These are phyloP conservation scores for Excalfactoria chinensis DNA, from an alignment of 2,113 vertebrate genomes.

Conservation along the genomic window DNA sequence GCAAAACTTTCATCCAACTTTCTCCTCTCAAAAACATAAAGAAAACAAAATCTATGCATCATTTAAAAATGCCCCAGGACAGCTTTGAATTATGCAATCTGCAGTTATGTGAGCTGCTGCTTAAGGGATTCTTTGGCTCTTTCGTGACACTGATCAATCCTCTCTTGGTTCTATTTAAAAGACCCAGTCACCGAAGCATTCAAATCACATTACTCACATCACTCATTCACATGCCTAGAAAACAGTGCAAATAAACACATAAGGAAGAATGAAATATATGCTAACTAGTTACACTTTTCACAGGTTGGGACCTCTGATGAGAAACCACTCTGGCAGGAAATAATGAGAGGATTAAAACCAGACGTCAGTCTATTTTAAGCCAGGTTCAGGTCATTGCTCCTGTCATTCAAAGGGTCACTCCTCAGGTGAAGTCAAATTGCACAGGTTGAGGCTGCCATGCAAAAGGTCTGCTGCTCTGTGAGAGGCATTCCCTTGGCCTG, in stretches of 20 bases:
- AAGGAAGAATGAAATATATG: constrained; percentile 68
- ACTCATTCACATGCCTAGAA: constrained; percentile 56
- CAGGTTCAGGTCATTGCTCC: background rate
- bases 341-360: constrained; percentile 68
- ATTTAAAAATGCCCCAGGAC: constrained; percentile 78
- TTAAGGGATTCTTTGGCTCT: constrained; percentile 70
- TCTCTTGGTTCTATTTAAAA: constrained; percentile 58
- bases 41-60: constrained; percentile 81
- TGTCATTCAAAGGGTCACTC: constrained; percentile 23
- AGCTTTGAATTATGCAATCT: constrained; percentile 80
- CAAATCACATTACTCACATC: constrained; percentile 44
- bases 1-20: constrained; percentile 54
- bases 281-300: constrained; percentile 66
- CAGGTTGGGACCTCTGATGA: constrained; percentile 49
- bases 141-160: constrained; percentile 65
- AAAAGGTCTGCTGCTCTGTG: background rate
- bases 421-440: constrained; percentile 14
- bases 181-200: constrained; percentile 47
- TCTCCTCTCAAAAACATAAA: constrained; percentile 64
- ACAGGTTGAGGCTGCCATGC: background rate
- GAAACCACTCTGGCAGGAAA: constrained; percentile 54
- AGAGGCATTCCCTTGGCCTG: background rate
- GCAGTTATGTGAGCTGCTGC: constrained; percentile 66
- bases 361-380: constrained; percentile 61
- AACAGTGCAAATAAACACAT: constrained; percentile 67